phyloP scores from a whole-genome alignment of 2,113 vertebrate species.

The Cochlearius cochlearius region DNA sequence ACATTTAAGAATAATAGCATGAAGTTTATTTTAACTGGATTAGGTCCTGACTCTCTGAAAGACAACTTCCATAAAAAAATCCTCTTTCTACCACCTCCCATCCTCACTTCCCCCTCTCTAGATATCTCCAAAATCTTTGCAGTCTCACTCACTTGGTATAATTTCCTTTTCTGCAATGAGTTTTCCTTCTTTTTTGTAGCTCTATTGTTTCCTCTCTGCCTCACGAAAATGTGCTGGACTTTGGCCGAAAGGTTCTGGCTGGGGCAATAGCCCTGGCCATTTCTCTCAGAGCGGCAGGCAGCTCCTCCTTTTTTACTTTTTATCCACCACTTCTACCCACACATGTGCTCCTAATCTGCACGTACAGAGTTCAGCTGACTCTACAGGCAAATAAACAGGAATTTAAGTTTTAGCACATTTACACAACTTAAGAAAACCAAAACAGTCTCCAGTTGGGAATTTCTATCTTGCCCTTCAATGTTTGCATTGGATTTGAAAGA shows the following conservation, averaged over 20 bases:
- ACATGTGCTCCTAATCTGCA: fast-evolving
- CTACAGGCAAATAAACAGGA: not conserved
- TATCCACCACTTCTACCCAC: not conserved
- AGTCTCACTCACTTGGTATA: not conserved
- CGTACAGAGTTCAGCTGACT: fast-evolving
- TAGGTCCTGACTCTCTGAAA: not conserved
- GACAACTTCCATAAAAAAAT: not conserved
- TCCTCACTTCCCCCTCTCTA: not conserved
- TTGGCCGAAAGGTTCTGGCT: not conserved
- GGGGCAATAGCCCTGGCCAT: fast-evolving
- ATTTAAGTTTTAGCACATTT: not conserved
- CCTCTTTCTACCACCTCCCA: not conserved
- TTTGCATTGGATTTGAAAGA: not conserved
- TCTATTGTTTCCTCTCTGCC: not conserved
- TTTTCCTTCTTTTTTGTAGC: not conserved
- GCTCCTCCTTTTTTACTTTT: not conserved
- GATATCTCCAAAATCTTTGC: not conserved
- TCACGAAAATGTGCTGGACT: not conserved
- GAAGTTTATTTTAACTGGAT: not conserved
- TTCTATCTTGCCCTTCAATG: not conserved
- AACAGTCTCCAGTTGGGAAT: not conserved
- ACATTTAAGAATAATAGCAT: not conserved
- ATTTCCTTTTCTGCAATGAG: not conserved
- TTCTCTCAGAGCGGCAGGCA: not conserved
- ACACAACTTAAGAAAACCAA: not conserved